Conservation (phyloP, 2,797 vertebrate species). For the Prionace glauca region DNA sequence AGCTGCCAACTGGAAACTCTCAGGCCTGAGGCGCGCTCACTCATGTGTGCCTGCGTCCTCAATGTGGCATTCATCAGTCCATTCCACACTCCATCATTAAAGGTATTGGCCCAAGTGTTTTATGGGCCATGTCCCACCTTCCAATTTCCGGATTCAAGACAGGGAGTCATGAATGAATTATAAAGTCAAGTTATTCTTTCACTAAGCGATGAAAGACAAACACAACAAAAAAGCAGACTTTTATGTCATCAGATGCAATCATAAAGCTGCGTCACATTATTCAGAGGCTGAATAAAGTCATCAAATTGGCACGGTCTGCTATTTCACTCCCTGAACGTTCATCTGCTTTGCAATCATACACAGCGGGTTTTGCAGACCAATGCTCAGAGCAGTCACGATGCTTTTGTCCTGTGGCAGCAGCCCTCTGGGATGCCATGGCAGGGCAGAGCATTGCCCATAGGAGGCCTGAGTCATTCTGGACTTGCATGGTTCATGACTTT, state of each 20-base stretch:
- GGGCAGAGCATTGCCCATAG: neutral
- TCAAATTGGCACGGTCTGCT: neutral
- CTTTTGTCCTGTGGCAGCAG: neutral
- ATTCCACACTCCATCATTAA: neutral
- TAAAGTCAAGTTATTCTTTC: conserved; percentile 19
- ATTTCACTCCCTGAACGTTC: neutral
- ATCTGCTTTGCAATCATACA: neutral
- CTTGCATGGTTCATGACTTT: neutral
- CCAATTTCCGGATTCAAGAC: conserved; percentile 22
- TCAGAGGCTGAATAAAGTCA: neutral
- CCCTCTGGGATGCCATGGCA: neutral
- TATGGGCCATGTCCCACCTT: neutral
- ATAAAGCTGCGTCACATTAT: neutral
- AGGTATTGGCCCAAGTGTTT: neutral
- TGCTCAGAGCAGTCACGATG: neutral
- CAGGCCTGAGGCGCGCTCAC: neutral
- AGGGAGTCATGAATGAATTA: neutral
- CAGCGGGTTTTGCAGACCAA: neutral
- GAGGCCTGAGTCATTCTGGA: neutral
- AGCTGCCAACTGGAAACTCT: neutral
- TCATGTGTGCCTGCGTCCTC: neutral
- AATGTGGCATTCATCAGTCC: neutral
- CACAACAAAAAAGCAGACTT: neutral
- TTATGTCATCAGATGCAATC: neutral
- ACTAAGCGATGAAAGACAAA: neutral